phyloP scores from a whole-genome alignment of 2,888 invertebrate species.

The Cremastobaeus sp. region DNA sequence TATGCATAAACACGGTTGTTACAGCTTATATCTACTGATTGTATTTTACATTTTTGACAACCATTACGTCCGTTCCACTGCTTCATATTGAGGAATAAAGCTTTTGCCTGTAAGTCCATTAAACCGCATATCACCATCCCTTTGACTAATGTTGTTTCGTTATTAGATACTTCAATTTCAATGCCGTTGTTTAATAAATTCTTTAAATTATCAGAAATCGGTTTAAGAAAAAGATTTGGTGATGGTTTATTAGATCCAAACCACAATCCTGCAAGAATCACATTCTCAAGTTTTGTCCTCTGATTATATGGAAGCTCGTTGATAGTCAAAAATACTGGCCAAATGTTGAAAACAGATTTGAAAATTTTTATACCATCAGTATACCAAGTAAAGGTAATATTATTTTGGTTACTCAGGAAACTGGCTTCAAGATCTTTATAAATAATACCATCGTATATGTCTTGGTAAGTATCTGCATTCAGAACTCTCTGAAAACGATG shows the following conservation, averaged over 20 bases:
- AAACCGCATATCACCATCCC: too few species aligned
- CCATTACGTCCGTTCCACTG: too few species aligned
- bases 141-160: too few species aligned
- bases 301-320: slow-evolving; percentile 6
- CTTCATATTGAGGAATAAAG: too few species aligned
- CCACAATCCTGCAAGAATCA: slow-evolving; percentile 1
- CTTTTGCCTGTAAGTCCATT: too few species aligned
- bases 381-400: slow-evolving; percentile 10
- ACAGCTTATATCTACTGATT: too few species aligned
- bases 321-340: slow-evolving; percentile 7
- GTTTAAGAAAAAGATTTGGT: neutral
- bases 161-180: too few species aligned
- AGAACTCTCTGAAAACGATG: neutral
- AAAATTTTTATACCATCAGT: slow-evolving; percentile 14
- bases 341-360: slow-evolving; percentile 2
- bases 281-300: neutral
- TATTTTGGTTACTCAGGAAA: neutral
- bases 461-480: neutral
- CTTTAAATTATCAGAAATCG: too few species aligned
- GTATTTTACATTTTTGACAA: too few species aligned
- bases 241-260: slow-evolving; percentile 2
- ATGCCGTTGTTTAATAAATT: too few species aligned
- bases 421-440: neutral
- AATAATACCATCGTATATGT: neutral
- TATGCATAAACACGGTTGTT: too few species aligned